phyloP scores from a whole-genome alignment of 2,113 vertebrate genomes.

The Rousettus leschenaultii region DNA sequence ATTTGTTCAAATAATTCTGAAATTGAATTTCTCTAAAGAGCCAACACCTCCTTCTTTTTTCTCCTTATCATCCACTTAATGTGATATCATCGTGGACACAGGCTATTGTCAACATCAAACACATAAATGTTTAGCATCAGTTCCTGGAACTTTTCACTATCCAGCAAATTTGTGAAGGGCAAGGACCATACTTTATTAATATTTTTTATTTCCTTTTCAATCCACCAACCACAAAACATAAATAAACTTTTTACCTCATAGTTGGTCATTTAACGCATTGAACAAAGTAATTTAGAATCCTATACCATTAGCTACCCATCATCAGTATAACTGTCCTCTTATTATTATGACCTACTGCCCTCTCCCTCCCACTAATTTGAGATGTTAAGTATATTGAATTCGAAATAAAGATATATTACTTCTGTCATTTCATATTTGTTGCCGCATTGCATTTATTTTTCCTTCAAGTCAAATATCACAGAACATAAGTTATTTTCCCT shows the following conservation, averaged over 20 bases:
- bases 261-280: not conserved
- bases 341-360: not conserved
- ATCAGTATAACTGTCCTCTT: not conserved
- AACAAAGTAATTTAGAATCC: not conserved
- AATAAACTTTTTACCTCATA: not conserved
- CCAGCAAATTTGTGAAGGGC: not conserved
- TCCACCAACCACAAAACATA: not conserved
- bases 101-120: not conserved
- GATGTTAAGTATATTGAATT: not conserved
- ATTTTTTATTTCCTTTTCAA: not conserved
- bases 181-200: not conserved
- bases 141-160: not conserved
- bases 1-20: constrained; percentile 29
- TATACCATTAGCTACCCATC: not conserved
- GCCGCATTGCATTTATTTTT: not conserved
- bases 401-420: not conserved
- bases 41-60: not conserved
- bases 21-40: not conserved
- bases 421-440: not conserved
- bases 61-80: not conserved
- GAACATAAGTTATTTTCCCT: not conserved
- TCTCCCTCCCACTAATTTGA: not conserved
- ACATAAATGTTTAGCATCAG: not conserved
- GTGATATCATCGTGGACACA: not conserved
- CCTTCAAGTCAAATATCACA: constrained; percentile 2